Conservation (phyloP, 2,888 invertebrate species). For the Thera obeliscata region DNA sequence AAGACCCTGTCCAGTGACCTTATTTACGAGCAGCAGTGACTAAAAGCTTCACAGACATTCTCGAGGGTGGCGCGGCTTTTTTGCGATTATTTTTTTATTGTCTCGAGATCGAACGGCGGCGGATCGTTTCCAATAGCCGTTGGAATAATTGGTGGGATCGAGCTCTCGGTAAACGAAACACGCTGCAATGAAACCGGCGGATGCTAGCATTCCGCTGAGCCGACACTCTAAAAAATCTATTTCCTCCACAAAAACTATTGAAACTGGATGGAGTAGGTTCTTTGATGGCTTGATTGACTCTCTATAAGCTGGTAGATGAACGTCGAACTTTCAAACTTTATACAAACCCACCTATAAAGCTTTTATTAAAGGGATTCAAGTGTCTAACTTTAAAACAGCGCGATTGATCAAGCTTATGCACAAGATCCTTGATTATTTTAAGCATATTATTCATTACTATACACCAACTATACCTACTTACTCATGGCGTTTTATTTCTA, state of each 20-base stretch:
- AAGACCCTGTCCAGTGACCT: conserved; percentile 45
- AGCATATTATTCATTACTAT: neutral
- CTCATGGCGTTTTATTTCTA: conserved; percentile 11
- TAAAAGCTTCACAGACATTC: conserved; percentile 54
- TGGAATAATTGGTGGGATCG: conserved; percentile 63
- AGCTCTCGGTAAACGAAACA: conserved; percentile 53
- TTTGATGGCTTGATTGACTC: conserved; percentile 35
- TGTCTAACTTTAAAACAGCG: conserved; percentile 8
- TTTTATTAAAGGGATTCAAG: conserved; percentile 7
- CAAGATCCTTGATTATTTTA: conserved; percentile 6
- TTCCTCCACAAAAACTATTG: conserved; percentile 29
- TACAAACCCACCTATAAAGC: conserved; percentile 21
- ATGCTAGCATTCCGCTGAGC: conserved; percentile 26
- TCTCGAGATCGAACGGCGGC: conserved; percentile 48
- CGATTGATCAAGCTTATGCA: conserved; percentile 1
- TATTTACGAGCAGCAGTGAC: conserved; percentile 39
- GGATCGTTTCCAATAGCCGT: conserved; percentile 57
- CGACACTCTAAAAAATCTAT: conserved; percentile 36
- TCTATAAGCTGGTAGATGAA: conserved; percentile 35
- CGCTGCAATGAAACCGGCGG: conserved; percentile 38
- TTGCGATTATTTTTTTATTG: conserved; percentile 57
- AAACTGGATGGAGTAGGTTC: conserved; percentile 27
- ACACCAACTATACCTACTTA: neutral
- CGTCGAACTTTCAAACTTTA: conserved; percentile 31
- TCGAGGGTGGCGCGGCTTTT: conserved; percentile 52